phyloP scores from a whole-genome alignment of 2,888 invertebrate genomes.

The Callyntrura sp. region DNA sequence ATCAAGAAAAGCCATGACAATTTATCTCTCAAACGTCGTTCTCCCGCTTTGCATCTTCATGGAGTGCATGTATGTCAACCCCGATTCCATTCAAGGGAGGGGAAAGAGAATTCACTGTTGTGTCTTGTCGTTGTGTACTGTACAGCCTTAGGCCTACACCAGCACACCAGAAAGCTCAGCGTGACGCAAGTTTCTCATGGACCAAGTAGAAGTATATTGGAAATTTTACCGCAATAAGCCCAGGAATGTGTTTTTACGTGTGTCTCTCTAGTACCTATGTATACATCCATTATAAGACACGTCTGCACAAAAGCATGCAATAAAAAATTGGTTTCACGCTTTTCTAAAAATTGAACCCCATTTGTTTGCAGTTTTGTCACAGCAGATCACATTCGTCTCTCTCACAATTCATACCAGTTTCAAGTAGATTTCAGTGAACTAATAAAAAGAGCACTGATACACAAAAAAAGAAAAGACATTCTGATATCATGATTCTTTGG shows the following conservation, averaged over 20 bases:
- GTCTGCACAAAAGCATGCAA: too few relatives aligned
- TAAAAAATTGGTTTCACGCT: too few relatives aligned
- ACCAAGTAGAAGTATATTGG: neutral
- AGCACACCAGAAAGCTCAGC: neutral
- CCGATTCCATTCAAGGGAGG: constrained; percentile 44
- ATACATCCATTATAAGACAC: too few relatives aligned
- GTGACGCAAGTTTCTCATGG: constrained; percentile 1
- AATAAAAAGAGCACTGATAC: neutral
- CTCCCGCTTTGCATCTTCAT: constrained; percentile 39
- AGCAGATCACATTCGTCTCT: too few relatives aligned
- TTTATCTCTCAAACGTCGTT: constrained; percentile 67
- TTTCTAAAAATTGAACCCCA: too few relatives aligned
- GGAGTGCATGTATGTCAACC: constrained; percentile 59
- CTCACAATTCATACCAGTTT: too few relatives aligned
- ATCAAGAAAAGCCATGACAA: constrained; percentile 63
- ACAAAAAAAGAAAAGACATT: neutral
- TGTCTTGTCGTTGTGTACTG: too few relatives aligned
- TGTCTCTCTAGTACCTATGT: too few relatives aligned
- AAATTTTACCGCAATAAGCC: too few relatives aligned
- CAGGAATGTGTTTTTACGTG: neutral
- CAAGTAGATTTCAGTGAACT: too few relatives aligned
- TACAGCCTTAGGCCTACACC: neutral
- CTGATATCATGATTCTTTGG: neutral
- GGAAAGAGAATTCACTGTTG: neutral
- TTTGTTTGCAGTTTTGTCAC: too few relatives aligned